A percentile compares a stretch with the other conserved stretches of the same genome.
These are phyloP conservation scores for Perca schrenkii DNA, from an alignment of 2,113 vertebrate species.

Conservation along the genomic window DNA sequence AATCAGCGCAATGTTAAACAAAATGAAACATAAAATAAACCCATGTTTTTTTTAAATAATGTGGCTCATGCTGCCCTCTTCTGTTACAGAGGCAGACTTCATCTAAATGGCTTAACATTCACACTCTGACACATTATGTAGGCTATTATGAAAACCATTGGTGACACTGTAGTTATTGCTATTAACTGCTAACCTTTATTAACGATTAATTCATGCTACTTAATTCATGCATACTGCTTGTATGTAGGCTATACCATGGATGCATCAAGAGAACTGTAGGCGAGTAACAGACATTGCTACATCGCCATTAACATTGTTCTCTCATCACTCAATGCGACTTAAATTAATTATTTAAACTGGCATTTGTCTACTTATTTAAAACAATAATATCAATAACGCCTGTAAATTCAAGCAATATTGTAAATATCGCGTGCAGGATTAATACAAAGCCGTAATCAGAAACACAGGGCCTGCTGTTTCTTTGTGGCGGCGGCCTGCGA, in stretches of 20 bases:
- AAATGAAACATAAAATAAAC: not conserved
- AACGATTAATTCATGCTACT: not conserved
- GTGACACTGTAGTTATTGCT: not conserved
- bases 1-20: not conserved
- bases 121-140: constrained; percentile 11
- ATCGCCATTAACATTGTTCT: constrained; percentile 12
- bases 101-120: constrained; percentile 2
- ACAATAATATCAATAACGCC: no score
- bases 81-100: constrained; percentile 41
- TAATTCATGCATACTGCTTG: no score
- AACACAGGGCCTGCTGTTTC: constrained; percentile 51
- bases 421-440: not conserved
- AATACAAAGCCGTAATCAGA: constrained; percentile 8
- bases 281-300: not conserved
- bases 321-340: not conserved
- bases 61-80: constrained; percentile 71
- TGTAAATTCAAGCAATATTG: not conserved
- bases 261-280: not conserved
- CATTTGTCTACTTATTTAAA: not conserved
- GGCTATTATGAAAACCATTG: not conserved
- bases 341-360: not conserved
- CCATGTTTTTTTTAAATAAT: constrained; percentile 12
- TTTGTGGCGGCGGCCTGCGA: constrained; percentile 67
- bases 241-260: no score
- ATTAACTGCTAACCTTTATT: no score